Evolutionary conservation across 2,888 invertebrate genomes (phyloP).

Genomic region (Schrankia costaestrigalis): DNA sequence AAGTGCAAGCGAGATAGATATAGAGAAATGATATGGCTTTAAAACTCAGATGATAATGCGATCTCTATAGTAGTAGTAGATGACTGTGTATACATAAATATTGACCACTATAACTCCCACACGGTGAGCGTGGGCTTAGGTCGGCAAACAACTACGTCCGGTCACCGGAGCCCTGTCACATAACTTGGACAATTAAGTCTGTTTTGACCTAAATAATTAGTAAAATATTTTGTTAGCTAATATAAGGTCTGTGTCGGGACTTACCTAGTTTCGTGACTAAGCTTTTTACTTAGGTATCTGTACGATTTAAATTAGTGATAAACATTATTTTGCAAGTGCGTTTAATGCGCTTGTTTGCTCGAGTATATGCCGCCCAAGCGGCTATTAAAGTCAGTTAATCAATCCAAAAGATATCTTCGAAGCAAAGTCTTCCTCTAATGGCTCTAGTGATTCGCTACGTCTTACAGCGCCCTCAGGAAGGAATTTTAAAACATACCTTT

Average conservation of each 20-base stretch:
- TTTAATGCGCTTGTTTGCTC: background rate
- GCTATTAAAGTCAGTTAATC: too few relatives aligned
- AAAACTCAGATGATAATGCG: too few relatives aligned
- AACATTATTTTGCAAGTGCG: background rate
- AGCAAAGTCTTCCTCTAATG: too few relatives aligned
- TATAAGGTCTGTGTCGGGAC: constrained; percentile 24
- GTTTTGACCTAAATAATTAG: constrained; percentile 40
- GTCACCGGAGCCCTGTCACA: constrained; percentile 51
- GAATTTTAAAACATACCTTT: too few relatives aligned
- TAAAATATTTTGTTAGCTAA: constrained; percentile 26
- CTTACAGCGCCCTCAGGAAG: too few relatives aligned
- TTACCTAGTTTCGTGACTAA: constrained; percentile 4
- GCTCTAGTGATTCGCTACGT: too few relatives aligned
- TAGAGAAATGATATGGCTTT: too few relatives aligned
- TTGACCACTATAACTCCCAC: constrained; percentile 50
- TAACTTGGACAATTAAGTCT: constrained; percentile 42
- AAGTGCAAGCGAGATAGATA: too few relatives aligned
- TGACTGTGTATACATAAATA: constrained; percentile 19
- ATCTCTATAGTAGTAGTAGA: too few relatives aligned
- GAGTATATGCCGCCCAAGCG: too few relatives aligned
- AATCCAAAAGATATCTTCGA: too few relatives aligned
- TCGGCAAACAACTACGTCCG: constrained; percentile 72
- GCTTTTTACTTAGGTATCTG: background rate
- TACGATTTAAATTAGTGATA: background rate
- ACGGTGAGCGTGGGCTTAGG: constrained; percentile 61